Evolutionary conservation across 2,113 vertebrate species (phyloP).

Genomic region (Eleginops maclovinus): DNA sequence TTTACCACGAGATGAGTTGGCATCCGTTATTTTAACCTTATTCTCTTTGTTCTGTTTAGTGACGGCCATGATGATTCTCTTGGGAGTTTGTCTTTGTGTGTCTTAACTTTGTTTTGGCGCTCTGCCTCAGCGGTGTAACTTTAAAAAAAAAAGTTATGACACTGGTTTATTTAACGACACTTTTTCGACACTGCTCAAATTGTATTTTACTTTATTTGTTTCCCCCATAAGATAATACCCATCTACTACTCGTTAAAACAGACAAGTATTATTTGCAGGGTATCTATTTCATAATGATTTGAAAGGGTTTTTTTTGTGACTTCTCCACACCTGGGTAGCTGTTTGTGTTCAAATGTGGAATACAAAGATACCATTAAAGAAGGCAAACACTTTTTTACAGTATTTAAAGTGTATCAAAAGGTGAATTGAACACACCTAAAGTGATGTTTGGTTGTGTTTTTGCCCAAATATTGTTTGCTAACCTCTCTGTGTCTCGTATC

Average conservation of each 20-base stretch:
- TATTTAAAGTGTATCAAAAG: slow-evolving; percentile 62
- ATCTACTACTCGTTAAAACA: slow-evolving; percentile 34
- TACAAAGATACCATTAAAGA: slow-evolving; percentile 2
- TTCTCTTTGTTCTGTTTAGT: slow-evolving; percentile 18
- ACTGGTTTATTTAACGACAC: slow-evolving; percentile 80
- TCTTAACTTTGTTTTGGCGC: slow-evolving; percentile 67
- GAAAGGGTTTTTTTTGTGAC: slow-evolving; percentile 41
- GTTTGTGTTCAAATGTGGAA: slow-evolving; percentile 25
- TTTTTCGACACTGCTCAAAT: no score
- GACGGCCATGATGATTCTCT: slow-evolving; percentile 6
- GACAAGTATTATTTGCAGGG: slow-evolving; percentile 43
- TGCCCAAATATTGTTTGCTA: slow-evolving; percentile 52
- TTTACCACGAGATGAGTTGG: slow-evolving; percentile 23
- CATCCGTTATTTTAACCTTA: slow-evolving; percentile 20
- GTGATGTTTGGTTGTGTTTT: slow-evolving; percentile 51
- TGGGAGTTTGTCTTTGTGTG: slow-evolving; percentile 53
- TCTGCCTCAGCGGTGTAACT: slow-evolving; percentile 66
- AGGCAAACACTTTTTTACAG: slow-evolving; percentile 16
- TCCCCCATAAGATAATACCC: not conserved
- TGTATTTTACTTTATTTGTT: slow-evolving; percentile 14
- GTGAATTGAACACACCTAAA: slow-evolving; percentile 58
- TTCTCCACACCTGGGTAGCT: slow-evolving; percentile 30
- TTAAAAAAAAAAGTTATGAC: slow-evolving; percentile 65
- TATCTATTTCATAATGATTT: slow-evolving; percentile 68
- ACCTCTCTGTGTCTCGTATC: slow-evolving; percentile 15